phyloP scores from a whole-genome alignment of 2,888 invertebrate species.

The Pogonocherus hispidulus region DNA sequence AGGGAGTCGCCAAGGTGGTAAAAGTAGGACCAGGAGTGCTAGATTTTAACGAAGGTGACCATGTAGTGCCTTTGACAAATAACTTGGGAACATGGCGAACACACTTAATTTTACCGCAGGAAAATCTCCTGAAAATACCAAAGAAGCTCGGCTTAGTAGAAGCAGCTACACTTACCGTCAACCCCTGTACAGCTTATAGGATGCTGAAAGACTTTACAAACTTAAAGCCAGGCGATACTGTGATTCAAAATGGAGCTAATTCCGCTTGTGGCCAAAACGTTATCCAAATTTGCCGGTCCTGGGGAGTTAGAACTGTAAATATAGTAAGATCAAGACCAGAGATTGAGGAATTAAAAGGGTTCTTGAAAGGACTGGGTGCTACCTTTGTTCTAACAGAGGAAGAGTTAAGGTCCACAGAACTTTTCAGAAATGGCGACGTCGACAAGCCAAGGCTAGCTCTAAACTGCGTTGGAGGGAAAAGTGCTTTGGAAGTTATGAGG shows the following conservation, averaged over 20 bases:
- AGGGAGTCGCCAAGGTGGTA: constrained; percentile 91
- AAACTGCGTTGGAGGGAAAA: constrained; percentile 95
- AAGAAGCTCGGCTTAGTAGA: constrained; percentile 78
- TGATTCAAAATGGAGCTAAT: constrained; percentile 98
- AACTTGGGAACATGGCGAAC: constrained; percentile 92
- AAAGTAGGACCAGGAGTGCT: constrained; percentile 76
- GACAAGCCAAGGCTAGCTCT: constrained; percentile 84
- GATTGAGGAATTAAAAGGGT: constrained; percentile 75
- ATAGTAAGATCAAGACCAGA: constrained; percentile 86
- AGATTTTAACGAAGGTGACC: constrained; percentile 78
- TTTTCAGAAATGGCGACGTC: constrained; percentile 74
- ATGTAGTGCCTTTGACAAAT: constrained; percentile 83
- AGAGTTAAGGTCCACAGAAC: constrained; percentile 76
- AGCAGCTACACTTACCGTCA: constrained; percentile 93
- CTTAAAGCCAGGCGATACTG: constrained; percentile 83
- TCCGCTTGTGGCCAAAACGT: constrained; percentile 95
- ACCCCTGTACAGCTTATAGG: constrained; percentile 96
- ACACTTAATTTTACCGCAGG: constrained; percentile 70
- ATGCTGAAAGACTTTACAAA: constrained; percentile 87
- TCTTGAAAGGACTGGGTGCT: constrained; percentile 84
- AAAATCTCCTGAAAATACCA: constrained; percentile 79
- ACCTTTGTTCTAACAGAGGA: constrained; percentile 88
- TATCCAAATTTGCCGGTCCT: constrained; percentile 88
- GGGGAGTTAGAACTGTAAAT: constrained; percentile 85
- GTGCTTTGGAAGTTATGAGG: constrained; percentile 84